phyloP scores from a whole-genome alignment of 2,113 vertebrate species.

The Psophia crepitans region DNA sequence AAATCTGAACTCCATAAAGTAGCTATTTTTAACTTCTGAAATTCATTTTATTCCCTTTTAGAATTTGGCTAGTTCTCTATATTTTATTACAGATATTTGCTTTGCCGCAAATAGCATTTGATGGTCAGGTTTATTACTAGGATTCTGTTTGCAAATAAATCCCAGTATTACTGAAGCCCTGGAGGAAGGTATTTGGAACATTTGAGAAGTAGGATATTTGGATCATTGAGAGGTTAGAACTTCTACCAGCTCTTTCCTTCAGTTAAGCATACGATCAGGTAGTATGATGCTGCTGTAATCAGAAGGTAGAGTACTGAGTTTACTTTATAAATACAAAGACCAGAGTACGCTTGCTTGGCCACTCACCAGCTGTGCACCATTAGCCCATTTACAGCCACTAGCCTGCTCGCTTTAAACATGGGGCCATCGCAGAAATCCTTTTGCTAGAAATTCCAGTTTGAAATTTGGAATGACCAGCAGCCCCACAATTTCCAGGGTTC shows the following conservation, averaged over 20 bases:
- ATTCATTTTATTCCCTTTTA: background rate
- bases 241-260: background rate
- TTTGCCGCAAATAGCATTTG: background rate
- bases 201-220: background rate
- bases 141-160: constrained; percentile 15
- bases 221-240: background rate
- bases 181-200: background rate
- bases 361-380: background rate
- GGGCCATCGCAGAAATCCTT: background rate
- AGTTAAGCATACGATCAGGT: background rate
- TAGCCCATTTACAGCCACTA: background rate
- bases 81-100: constrained; percentile 3
- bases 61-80: background rate
- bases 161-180: background rate
- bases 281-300: background rate
- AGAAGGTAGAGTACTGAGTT: background rate
- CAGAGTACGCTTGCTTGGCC: background rate
- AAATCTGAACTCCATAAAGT: background rate
- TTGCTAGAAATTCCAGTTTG: background rate
- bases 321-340: background rate
- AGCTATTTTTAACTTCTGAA: background rate
- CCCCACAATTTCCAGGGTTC: background rate
- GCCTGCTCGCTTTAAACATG: background rate
- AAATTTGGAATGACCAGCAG: background rate
- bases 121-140: background rate